Evolutionary conservation across 2,113 vertebrate species (phyloP), one percentile per base, ranked within the genome.

Genomic region (Heterocephalus glaber): DNA sequence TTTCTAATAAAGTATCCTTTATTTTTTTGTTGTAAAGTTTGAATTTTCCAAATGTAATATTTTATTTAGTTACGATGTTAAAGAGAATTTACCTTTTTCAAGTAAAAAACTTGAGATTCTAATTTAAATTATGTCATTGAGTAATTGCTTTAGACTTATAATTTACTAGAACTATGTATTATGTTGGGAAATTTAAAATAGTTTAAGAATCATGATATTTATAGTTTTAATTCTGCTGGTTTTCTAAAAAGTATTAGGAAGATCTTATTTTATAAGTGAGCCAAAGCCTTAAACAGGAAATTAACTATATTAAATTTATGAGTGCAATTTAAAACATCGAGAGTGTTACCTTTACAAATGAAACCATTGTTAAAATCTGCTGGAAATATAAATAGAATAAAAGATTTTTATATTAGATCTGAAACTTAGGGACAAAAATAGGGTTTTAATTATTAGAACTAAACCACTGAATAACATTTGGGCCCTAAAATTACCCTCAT

Each of bases 141-240:
- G 19, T 93, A 93, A 84, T 81, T 91, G 44, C 52, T 95, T 88
- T 84, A 76, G n/a, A 72, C 0, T 89, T 93, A 7, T 76, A 93
- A 92, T 86, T 93, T 91, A 84, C 56, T 82, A 94, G 89, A 38
- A 89, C 63, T 81, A 56, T 74, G 6, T 77, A 24, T 90, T 93
- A 35, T n/a, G 70, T 49, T 79, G 20, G 20, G 9, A 88, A 86
- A 84, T 82, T 84, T 44, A 74, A 92, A 96, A 84, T 56, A 60
- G 54, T 86, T 96, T 80, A 96, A 94, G 26, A 81, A 80, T 89
- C 35, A 89, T 24, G 17, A 86, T 94, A 97, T 95, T 95, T 96
- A 95, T 87, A 65, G 74, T 79, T 95, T 96, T 94, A 97, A 93
- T 95, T 89, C 72, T 94, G 4, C 44, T 97, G 14, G 33, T 66